Conservation (phyloP, 2,113 vertebrate genomes). For the Amblyornis subalaris region DNA sequence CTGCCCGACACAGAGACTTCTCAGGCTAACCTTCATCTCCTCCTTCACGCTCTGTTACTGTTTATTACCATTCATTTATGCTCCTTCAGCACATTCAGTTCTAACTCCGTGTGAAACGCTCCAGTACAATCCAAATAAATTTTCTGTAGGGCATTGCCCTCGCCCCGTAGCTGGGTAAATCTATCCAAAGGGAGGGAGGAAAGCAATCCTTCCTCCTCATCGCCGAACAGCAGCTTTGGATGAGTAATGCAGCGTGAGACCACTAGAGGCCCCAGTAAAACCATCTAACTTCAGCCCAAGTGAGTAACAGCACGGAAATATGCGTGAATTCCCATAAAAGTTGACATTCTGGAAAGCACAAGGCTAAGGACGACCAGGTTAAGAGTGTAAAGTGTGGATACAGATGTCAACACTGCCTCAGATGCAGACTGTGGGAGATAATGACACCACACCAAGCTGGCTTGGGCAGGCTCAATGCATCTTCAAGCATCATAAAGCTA, state of each 20-base stretch:
- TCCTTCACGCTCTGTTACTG: constrained; percentile 2
- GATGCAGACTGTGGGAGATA: not conserved
- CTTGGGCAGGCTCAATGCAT: not conserved
- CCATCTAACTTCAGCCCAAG: not conserved
- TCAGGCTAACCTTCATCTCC: not conserved
- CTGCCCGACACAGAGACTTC: not conserved
- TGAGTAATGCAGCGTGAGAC: not conserved
- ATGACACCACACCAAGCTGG: not conserved
- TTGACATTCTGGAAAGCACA: not conserved
- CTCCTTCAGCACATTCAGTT: not conserved
- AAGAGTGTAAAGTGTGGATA: not conserved
- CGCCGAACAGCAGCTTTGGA: not conserved
- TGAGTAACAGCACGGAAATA: not conserved
- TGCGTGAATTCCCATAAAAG: not conserved
- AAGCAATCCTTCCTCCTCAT: not conserved
- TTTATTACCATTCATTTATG: constrained; percentile 5
- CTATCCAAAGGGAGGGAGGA: not conserved
- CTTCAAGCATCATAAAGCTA: constrained; percentile 12
- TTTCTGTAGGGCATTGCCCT: not conserved
- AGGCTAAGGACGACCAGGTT: not conserved
- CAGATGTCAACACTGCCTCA: not conserved
- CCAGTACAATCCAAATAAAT: not conserved
- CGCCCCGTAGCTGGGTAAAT: not conserved
- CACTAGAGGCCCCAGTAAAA: constrained; percentile 63
- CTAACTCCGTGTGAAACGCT: not conserved